Conservation (phyloP, 1,140 invertebrate genomes). For the Battus philenor region DNA sequence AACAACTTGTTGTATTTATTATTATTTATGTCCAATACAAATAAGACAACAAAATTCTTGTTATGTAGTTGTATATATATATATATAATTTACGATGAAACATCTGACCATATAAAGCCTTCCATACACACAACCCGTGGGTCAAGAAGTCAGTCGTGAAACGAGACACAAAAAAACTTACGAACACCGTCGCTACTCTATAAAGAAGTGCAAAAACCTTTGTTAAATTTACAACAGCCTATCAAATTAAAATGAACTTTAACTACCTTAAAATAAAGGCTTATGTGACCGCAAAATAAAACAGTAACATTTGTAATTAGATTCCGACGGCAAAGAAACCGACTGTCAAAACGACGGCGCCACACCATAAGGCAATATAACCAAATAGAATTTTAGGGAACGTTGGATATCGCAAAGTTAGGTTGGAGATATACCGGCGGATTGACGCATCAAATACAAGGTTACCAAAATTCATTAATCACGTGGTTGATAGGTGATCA, state of each 20-base stretch:
- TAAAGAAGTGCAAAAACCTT: conserved; percentile 54
- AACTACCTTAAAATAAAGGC: conserved; percentile 6
- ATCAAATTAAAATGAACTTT: conserved; percentile 12
- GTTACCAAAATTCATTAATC: too few species aligned
- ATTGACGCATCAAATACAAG: too few species aligned
- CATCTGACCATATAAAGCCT: too few species aligned
- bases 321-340: conserved; percentile 67
- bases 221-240: conserved; percentile 6
- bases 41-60: too few species aligned
- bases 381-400: conserved; percentile 27
- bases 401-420: too few species aligned
- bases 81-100: too few species aligned
- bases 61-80: too few species aligned
- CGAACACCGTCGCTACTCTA: conserved; percentile 46
- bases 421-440: too few species aligned
- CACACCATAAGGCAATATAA: conserved; percentile 47
- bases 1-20: too few species aligned
- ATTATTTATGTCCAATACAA: too few species aligned
- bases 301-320: conserved; percentile 51
- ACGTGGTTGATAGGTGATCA: too few species aligned
- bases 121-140: not conserved
- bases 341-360: conserved; percentile 64
- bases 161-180: conserved; percentile 26
- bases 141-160: conserved; percentile 6
- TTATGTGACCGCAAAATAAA: conserved; percentile 11